A percentile compares a stretch with the other conserved stretches of the same genome.
Conservation (phyloP, 2,888 invertebrate genomes). For the Anoplius nigerrimus region DNA sequence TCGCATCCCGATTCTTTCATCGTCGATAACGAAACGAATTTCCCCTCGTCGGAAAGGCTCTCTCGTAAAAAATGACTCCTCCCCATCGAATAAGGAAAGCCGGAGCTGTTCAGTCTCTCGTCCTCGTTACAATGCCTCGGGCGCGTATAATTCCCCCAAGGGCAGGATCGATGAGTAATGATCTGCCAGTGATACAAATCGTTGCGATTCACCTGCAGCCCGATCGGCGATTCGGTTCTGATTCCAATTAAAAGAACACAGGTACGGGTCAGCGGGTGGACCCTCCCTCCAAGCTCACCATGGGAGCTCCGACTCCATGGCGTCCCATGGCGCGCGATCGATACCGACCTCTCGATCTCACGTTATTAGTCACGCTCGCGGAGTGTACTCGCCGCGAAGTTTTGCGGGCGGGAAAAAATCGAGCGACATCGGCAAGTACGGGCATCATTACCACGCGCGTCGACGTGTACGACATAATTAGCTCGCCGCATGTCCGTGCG, state of each 20-base stretch:
- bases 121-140: slow-evolving; percentile 51
- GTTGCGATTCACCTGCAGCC: slow-evolving; percentile 71
- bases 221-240: slow-evolving; percentile 69
- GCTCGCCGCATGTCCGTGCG: slow-evolving; percentile 29
- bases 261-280: slow-evolving; percentile 69
- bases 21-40: too few species aligned
- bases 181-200: slow-evolving; percentile 72
- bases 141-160: slow-evolving; percentile 63
- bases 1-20: too few species aligned
- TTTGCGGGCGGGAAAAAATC: not conserved
- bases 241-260: slow-evolving; percentile 73
- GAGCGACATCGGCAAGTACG: too few species aligned
- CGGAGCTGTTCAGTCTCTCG: slow-evolving; percentile 26
- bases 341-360: slow-evolving; percentile 54
- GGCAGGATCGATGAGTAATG: slow-evolving; percentile 68
- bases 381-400: too few species aligned
- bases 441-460: slow-evolving; percentile 13
- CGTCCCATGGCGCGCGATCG: slow-evolving; percentile 57
- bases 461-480: slow-evolving; percentile 49
- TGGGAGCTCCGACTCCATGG: slow-evolving; percentile 44
- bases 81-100: too few species aligned
- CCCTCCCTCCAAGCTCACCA: slow-evolving; percentile 44
- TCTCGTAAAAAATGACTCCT: too few species aligned
- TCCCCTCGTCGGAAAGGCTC: too few species aligned
- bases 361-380: slow-evolving; percentile 56